These are phyloP conservation scores for Helicoverpa assulta DNA, from an alignment of 2,888 invertebrate genomes.

Conservation along the genomic window DNA sequence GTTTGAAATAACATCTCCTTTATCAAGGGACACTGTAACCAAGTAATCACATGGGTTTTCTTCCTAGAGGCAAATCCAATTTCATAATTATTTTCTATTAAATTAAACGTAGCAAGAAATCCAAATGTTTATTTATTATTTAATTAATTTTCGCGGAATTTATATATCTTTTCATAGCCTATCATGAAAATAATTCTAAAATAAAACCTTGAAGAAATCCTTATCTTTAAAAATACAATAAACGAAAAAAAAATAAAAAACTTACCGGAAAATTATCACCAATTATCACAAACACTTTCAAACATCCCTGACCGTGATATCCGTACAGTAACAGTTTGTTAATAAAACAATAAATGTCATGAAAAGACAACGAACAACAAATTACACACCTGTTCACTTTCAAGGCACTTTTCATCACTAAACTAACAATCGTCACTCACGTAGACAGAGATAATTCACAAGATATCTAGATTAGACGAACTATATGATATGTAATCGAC, in stretches of 20 bases:
- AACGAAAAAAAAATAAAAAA: constrained; percentile 3
- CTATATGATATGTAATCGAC: constrained; percentile 72
- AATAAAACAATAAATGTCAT: constrained; percentile 37
- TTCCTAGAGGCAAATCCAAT: no score
- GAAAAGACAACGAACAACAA: constrained; percentile 41
- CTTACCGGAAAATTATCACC: constrained; percentile 41
- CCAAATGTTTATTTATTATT: no score
- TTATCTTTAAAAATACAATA: neutral
- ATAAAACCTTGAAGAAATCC: neutral
- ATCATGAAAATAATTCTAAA: neutral
- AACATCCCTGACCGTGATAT: constrained; percentile 39
- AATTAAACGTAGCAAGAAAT: no score
- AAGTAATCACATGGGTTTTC: no score
- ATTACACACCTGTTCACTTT: constrained; percentile 60
- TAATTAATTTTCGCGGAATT: no score
- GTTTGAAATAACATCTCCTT: no score
- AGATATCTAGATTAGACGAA: constrained; percentile 68
- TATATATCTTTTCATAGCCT: neutral
- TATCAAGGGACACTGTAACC: no score
- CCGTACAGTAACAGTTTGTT: constrained; percentile 45
- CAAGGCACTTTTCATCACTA: constrained; percentile 66
- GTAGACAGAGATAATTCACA: constrained; percentile 59
- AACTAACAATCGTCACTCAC: constrained; percentile 61
- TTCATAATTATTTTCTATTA: no score
- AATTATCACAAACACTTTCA: constrained; percentile 24